Conservation (phyloP, 2,113 vertebrate genomes). For the Sinocyclocheilus maitianheensis region DNA sequence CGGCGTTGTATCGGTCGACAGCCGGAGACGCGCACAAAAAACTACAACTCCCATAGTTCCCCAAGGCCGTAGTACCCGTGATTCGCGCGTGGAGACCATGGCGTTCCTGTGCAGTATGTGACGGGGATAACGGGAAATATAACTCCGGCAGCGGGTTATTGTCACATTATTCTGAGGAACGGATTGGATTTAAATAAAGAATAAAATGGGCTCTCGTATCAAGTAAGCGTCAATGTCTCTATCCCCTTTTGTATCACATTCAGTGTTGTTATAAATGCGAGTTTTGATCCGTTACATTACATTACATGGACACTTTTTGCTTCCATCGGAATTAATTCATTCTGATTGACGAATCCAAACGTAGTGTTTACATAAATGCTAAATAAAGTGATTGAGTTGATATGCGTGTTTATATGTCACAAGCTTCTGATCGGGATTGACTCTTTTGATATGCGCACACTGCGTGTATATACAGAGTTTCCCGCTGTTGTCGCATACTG, state of each 20-base stretch:
- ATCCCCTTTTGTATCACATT: neutral
- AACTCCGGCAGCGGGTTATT: slow-evolving; percentile 57
- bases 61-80: slow-evolving; percentile 50
- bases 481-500: too few relatives aligned
- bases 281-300: too few relatives aligned
- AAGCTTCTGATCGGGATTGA: too few relatives aligned
- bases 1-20: accelerated
- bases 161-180: slow-evolving; percentile 35
- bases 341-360: too few relatives aligned
- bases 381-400: too few relatives aligned
- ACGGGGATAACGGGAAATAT: slow-evolving; percentile 63
- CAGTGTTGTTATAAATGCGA: neutral
- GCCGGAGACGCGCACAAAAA: accelerated
- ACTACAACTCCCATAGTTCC: slow-evolving; percentile 69
- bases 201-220: slow-evolving; percentile 76
- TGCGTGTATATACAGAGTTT: too few relatives aligned
- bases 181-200: slow-evolving; percentile 39
- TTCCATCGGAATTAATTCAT: too few relatives aligned
- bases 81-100: slow-evolving; percentile 65
- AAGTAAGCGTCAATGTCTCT: slow-evolving; percentile 67
- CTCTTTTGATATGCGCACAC: too few relatives aligned
- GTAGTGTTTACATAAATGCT: too few relatives aligned
- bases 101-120: slow-evolving; percentile 63
- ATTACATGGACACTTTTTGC: too few relatives aligned
- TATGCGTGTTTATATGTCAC: too few relatives aligned